These are phyloP conservation scores for Rousettus madagascariensis DNA, from an alignment of 2,797 vertebrate species.

Conservation along the genomic window DNA sequence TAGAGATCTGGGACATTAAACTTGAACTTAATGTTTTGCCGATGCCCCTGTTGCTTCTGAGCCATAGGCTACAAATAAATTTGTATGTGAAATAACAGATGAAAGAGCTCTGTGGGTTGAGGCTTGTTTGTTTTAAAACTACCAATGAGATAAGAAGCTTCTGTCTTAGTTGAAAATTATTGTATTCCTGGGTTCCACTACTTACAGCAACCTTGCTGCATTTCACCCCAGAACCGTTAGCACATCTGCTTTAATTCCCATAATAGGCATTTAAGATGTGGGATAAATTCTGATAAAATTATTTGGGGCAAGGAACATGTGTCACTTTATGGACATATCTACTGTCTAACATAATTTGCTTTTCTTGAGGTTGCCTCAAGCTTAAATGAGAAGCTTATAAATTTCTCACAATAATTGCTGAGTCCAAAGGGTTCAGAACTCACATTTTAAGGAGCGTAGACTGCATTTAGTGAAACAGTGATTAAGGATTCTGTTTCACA, in stretches of 20 bases:
- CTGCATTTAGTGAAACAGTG: conserved; percentile 13
- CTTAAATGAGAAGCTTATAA: neutral
- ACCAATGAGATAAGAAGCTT: neutral
- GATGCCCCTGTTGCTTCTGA: neutral
- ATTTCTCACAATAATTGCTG: neutral
- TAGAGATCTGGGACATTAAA: neutral
- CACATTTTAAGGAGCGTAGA: neutral
- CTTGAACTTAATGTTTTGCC: neutral
- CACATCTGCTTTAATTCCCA: too few species aligned
- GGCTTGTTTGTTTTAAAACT: neutral
- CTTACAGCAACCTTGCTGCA: neutral
- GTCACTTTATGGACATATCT: neutral
- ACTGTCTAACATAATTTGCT: neutral
- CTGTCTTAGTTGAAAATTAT: neutral
- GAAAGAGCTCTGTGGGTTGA: neutral
- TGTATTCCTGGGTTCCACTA: neutral
- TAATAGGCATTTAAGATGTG: neutral
- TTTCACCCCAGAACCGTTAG: neutral
- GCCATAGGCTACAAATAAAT: neutral
- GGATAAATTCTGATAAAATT: neutral
- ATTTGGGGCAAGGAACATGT: neutral
- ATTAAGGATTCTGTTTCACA: conserved; percentile 51
- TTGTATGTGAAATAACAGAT: neutral
- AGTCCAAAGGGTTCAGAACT: neutral
- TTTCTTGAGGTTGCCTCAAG: neutral